Conservation (phyloP, 2,797 vertebrate genomes). For the Centroberyx gerrardi region DNA sequence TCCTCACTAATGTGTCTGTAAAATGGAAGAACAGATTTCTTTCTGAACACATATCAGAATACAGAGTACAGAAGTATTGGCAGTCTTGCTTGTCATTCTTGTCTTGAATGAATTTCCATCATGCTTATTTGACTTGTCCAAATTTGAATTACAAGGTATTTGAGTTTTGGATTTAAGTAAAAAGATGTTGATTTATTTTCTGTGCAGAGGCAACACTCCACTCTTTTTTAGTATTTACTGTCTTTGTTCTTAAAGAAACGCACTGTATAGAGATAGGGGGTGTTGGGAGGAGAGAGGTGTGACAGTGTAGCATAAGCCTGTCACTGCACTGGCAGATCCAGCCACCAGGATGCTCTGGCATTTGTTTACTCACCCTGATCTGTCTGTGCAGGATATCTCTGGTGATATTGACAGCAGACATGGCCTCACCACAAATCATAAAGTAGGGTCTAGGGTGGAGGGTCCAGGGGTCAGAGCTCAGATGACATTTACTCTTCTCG, state of each 20-base stretch:
- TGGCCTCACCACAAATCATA: constrained; percentile 83
- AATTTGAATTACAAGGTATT: background rate
- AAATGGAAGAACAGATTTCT: background rate
- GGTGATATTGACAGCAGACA: constrained; percentile 95
- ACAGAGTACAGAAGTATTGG: background rate
- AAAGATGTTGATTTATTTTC: background rate
- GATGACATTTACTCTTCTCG: constrained; percentile 71
- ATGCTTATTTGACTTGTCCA: background rate
- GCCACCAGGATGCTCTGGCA: background rate
- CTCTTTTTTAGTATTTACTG: background rate
- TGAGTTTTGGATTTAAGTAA: background rate
- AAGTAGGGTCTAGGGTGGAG: constrained; percentile 54
- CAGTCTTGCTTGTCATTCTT: background rate
- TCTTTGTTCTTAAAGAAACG: background rate
- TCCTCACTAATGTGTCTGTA: background rate
- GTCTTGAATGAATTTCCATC: background rate
- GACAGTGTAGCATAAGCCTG: background rate
- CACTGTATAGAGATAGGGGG: background rate
- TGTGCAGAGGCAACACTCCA: background rate
- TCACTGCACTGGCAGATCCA: background rate
- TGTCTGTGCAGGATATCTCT: constrained; percentile 94
- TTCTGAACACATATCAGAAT: background rate
- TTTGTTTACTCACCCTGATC: constrained; percentile 80
- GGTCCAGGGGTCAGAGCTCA: constrained; percentile 72
- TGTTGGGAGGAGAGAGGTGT: background rate